Percentiles rank a stretch among this genome's conserved stretches.
These are phyloP conservation scores for Cerastoderma edule DNA, from an alignment of 2,888 invertebrate genomes.

Conservation along the genomic window DNA sequence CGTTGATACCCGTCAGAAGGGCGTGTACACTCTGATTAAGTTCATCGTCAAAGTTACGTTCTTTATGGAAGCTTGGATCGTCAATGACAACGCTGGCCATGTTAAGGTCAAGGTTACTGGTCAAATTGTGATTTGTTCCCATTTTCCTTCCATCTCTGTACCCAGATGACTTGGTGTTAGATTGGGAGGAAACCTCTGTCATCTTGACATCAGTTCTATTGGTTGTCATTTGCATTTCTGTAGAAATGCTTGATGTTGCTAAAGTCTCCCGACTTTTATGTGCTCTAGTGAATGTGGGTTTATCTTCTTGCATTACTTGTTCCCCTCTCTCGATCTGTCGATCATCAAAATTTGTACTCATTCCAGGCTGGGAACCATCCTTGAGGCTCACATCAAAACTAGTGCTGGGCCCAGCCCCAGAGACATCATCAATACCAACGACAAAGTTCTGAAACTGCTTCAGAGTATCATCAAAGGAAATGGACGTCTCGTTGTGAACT, in stretches of 20 bases:
- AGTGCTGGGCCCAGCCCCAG: background rate
- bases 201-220: background rate
- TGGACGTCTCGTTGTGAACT: background rate
- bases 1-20: constrained; percentile 40
- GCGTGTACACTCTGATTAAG: constrained; percentile 41
- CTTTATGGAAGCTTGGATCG: too few relatives aligned
- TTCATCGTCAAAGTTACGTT: constrained; percentile 36
- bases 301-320: constrained; percentile 28
- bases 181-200: background rate
- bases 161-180: background rate
- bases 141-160: background rate
- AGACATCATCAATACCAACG: constrained; percentile 2
- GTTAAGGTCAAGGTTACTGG: too few relatives aligned
- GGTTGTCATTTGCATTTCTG: background rate
- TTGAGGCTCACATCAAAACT: background rate
- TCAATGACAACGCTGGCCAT: too few relatives aligned
- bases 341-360: background rate
- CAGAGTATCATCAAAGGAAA: constrained; percentile 37
- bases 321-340: constrained; percentile 42
- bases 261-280: background rate
- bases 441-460: constrained; percentile 33
- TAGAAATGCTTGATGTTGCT: background rate
- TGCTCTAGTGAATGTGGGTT: constrained; percentile 25
- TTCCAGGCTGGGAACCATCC: too few relatives aligned
- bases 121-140: too few relatives aligned